Evolutionary conservation across 2,888 invertebrate genomes (phyloP).

Genomic region (Galeopsomyia nigrocyanea): DNA sequence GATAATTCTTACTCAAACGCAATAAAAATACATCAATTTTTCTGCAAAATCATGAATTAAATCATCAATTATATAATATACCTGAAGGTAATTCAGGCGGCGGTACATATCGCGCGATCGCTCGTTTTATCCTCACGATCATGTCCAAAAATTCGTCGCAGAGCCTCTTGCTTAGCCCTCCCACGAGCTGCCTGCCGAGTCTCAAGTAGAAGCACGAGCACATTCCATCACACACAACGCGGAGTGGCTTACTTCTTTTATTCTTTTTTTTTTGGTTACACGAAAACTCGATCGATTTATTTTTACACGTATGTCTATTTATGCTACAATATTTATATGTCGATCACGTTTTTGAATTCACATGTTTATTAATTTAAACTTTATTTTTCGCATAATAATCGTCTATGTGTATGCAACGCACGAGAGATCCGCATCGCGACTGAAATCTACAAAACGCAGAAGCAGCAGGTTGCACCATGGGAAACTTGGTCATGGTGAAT

Average conservation of each 20-base stretch:
- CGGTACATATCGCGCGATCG: conserved; percentile 46
- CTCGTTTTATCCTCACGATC: conserved; percentile 62
- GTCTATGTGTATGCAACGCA: background rate
- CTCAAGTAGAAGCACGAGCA: conserved; percentile 65
- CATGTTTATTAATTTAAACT: too few relatives aligned
- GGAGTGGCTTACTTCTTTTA: too few relatives aligned
- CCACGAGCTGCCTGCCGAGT: conserved; percentile 59
- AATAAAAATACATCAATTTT: too few relatives aligned
- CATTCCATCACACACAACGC: conserved; percentile 57
- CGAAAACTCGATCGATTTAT: background rate
- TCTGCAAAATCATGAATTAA: too few relatives aligned
- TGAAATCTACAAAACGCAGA: conserved; percentile 40
- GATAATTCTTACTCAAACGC: too few relatives aligned
- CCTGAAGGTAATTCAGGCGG: conserved; percentile 59
- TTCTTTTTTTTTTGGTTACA: too few relatives aligned
- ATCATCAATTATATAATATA: conserved; percentile 48
- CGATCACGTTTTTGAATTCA: background rate
- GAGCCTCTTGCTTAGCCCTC: conserved; percentile 59
- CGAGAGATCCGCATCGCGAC: conserved; percentile 40
- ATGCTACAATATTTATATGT: background rate
- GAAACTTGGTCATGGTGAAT: conserved; percentile 26
- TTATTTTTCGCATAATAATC: too few relatives aligned
- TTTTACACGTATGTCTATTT: background rate
- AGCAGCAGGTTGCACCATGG: conserved; percentile 51
- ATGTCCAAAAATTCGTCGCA: conserved; percentile 62